Evolutionary conservation across 2,113 vertebrate genomes (phyloP).

Genomic region (Ovis canadensis): DNA sequence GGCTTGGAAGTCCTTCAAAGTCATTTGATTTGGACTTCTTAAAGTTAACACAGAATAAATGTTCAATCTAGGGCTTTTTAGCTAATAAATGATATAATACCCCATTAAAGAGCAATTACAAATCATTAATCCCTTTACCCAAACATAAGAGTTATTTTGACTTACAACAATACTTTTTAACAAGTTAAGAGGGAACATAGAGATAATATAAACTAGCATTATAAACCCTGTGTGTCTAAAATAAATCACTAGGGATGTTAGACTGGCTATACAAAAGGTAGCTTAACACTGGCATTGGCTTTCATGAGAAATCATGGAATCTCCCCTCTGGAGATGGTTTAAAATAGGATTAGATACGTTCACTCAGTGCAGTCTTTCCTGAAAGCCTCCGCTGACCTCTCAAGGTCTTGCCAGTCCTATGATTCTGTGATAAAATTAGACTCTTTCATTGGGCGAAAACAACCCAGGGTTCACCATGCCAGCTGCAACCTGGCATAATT

Average conservation of each 20-base stretch:
- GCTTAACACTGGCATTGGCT: slow-evolving; percentile 21
- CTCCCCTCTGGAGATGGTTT: slow-evolving; percentile 45
- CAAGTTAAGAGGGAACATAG: not conserved
- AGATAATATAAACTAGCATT: not conserved
- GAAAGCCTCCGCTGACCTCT: slow-evolving; percentile 56
- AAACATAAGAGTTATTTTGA: not conserved
- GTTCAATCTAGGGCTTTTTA: not conserved
- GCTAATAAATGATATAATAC: not conserved
- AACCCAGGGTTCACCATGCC: slow-evolving; percentile 62
- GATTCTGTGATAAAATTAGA: slow-evolving; percentile 75
- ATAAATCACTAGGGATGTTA: not conserved
- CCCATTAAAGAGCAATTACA: not conserved
- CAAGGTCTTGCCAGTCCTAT: slow-evolving; percentile 67
- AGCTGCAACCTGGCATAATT: slow-evolving; percentile 74
- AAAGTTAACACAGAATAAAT: not conserved
- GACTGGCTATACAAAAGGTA: not conserved
- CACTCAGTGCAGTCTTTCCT: slow-evolving; percentile 31
- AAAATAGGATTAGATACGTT: slow-evolving; percentile 62
- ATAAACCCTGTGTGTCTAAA: slow-evolving; percentile 37
- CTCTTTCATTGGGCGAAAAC: slow-evolving; percentile 67
- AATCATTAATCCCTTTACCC: not conserved
- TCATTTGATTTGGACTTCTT: slow-evolving; percentile 15
- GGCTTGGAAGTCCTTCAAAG: not conserved
- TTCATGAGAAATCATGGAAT: slow-evolving; percentile 49
- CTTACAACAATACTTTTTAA: not conserved